phyloP scores from a whole-genome alignment of 2,113 vertebrate genomes.

The Merops nubicus region DNA sequence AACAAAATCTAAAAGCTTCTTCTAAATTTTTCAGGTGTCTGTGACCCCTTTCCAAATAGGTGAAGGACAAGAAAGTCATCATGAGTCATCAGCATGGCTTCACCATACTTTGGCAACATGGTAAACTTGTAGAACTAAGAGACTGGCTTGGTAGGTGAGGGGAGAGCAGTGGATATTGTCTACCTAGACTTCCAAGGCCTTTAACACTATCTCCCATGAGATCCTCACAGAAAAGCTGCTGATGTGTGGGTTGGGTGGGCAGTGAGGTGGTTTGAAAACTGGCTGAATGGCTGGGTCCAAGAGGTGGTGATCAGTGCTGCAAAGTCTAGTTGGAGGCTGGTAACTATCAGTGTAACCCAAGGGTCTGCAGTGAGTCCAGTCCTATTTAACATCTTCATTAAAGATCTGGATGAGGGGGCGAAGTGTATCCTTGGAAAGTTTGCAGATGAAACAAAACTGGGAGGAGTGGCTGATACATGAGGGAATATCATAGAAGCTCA shows the following conservation, averaged over 20 bases:
- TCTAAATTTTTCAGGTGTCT: not conserved
- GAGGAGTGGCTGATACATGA: not conserved
- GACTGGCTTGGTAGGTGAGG: no score
- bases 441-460: not conserved
- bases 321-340: not conserved
- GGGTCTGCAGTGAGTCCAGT: not conserved
- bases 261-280: not conserved
- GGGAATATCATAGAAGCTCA: not conserved
- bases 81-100: not conserved
- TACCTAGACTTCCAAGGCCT: not conserved
- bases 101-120: not conserved
- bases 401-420: not conserved
- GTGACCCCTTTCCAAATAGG: not conserved
- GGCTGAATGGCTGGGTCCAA: not conserved
- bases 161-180: not conserved
- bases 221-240: not conserved
- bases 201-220: not conserved
- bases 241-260: not conserved
- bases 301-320: not conserved
- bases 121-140: fast-evolving
- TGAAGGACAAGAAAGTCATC: not conserved
- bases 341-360: not conserved
- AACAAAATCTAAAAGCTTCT: not conserved
- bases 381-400: not conserved
- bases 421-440: not conserved